Percentiles rank a stretch among this genome's conserved stretches.
Evolutionary conservation across 2,113 vertebrate genomes (phyloP).

Genomic region (Caranx melampygus): DNA sequence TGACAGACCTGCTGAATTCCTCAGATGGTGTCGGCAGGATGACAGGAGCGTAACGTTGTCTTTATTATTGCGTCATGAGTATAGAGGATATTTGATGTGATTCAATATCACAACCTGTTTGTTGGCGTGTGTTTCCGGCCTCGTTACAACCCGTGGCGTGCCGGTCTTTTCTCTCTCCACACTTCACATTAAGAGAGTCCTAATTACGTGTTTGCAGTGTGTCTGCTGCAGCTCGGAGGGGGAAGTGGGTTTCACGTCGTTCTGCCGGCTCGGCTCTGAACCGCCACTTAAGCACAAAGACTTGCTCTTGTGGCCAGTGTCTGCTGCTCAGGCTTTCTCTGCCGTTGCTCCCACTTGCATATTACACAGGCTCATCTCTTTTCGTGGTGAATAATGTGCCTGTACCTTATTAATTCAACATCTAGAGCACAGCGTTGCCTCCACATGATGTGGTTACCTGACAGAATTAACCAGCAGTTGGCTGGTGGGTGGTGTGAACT

Average conservation of each 20-base stretch:
- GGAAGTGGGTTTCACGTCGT: slow-evolving; percentile 45
- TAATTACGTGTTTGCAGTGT: slow-evolving; percentile 18
- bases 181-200: slow-evolving; percentile 6
- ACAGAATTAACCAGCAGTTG: slow-evolving; percentile 52
- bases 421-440: neutral
- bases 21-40: neutral
- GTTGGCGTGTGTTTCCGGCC: neutral
- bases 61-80: neutral
- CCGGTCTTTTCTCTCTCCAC: neutral
- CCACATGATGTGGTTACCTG: slow-evolving; percentile 35
- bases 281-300: slow-evolving; percentile 4
- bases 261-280: neutral
- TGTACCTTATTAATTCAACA: neutral
- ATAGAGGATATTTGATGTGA: neutral
- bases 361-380: neutral
- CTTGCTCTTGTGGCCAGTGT: slow-evolving; percentile 10
- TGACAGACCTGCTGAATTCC: slow-evolving; percentile 50
- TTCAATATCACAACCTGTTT: neutral
- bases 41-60: neutral
- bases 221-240: slow-evolving; percentile 12
- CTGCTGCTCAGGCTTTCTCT: slow-evolving; percentile 22
- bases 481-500: slow-evolving; percentile 68
- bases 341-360: slow-evolving; percentile 2
- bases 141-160: neutral
- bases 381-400: neutral